Evolutionary conservation across 2,797 vertebrate genomes (phyloP).

Genomic region (Sebastes umbrosus): DNA sequence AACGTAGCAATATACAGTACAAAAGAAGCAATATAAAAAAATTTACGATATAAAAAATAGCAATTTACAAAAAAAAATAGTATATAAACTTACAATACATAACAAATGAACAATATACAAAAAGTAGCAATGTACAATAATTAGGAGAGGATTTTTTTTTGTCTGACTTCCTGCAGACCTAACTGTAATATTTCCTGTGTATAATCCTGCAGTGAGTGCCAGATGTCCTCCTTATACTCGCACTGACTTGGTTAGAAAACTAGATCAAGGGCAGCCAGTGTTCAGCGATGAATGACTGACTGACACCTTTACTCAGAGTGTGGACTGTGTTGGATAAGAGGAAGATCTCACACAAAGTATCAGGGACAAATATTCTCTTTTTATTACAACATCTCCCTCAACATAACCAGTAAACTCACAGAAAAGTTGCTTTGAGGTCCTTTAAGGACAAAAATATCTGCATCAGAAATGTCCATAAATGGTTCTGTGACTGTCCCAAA

Average conservation of each 20-base stretch:
- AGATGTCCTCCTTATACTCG: neutral
- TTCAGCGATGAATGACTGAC: neutral
- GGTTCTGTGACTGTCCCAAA: neutral
- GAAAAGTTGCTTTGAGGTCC: neutral
- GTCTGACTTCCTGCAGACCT: neutral
- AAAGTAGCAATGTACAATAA: too few species aligned
- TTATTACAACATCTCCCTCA: neutral
- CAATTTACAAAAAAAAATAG: too few species aligned
- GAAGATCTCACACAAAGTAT: neutral
- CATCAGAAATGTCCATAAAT: neutral
- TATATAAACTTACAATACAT: too few species aligned
- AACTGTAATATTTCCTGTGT: neutral
- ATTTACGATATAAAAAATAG: too few species aligned
- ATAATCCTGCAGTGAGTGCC: neutral
- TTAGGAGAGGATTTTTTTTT: too few species aligned
- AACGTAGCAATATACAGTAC: too few species aligned
- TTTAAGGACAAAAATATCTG: too few species aligned
- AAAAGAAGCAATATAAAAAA: too few species aligned
- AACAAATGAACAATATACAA: too few species aligned
- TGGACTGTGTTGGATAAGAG: neutral
- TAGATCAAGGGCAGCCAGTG: neutral
- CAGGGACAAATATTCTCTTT: neutral
- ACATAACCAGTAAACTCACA: neutral
- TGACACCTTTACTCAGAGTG: neutral
- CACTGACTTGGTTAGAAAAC: neutral